phyloP scores from a whole-genome alignment of 2,797 vertebrate genomes.

The Hippopotamyrus pictus region DNA sequence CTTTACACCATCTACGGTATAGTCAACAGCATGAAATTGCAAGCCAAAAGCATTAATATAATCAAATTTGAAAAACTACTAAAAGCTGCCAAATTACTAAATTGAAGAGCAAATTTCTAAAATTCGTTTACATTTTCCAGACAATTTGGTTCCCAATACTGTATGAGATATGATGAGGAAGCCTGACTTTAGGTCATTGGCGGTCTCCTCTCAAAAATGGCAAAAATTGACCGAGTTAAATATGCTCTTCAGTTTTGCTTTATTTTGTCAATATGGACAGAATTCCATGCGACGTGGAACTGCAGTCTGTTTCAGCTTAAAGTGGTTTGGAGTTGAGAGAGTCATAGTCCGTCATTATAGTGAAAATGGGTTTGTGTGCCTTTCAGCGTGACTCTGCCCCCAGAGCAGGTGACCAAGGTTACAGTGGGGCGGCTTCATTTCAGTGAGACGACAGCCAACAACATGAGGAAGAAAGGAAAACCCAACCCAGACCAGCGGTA shows the following conservation, averaged over 20 bases:
- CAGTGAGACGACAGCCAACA: conserved; percentile 96
- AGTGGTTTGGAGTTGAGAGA: not conserved
- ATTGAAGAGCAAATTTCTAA: not conserved
- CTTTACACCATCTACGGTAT: not conserved
- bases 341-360: not conserved
- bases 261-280: not conserved
- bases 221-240: not conserved
- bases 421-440: conserved; percentile 95
- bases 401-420: conserved; percentile 97
- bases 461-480: conserved; percentile 98
- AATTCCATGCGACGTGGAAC: not conserved
- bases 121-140: not conserved
- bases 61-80: not conserved
- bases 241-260: not conserved
- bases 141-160: not conserved
- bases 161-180: not conserved
- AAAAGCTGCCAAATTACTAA: not conserved
- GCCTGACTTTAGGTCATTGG: not conserved
- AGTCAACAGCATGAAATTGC: not conserved
- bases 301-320: not conserved
- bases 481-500: conserved; percentile 98
- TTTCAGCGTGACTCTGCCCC: conserved; percentile 80
- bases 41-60: not conserved
- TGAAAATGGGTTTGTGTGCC: conserved; percentile 14
- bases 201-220: not conserved